Percentiles rank a stretch among this genome's conserved stretches.
Conservation (phyloP, 2,797 vertebrate genomes). For the Acridotheres tristis region DNA sequence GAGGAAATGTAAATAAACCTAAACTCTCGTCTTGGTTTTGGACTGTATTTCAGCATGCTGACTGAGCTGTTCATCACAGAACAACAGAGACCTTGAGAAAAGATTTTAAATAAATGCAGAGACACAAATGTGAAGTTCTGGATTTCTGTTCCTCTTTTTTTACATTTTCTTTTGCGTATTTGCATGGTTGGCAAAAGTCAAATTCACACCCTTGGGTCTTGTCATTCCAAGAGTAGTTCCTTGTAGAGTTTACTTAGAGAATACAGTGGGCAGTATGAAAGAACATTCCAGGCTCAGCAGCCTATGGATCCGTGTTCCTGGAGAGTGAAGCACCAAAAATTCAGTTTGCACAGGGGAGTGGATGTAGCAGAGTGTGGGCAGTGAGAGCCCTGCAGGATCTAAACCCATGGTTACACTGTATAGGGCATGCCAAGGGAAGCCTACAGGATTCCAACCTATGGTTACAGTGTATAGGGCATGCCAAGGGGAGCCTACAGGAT, state of each 20-base stretch:
- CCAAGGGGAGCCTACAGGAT: neutral
- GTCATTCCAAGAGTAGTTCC: neutral
- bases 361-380: too few relatives aligned
- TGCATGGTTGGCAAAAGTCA: neutral
- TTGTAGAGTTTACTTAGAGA: neutral
- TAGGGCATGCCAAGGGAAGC: neutral
- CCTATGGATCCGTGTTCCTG: neutral
- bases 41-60: neutral
- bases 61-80: neutral
- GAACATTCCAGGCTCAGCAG: neutral
- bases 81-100: neutral
- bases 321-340: neutral
- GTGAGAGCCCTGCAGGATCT: accelerated
- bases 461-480: too few relatives aligned
- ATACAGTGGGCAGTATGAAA: too few relatives aligned
- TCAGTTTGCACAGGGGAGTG: neutral
- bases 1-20: neutral
- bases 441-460: neutral
- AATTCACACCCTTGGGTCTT: neutral
- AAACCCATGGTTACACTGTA: accelerated
- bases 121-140: neutral
- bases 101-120: neutral
- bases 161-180: neutral
- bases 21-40: neutral
- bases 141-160: neutral